Evolutionary conservation across 64 coral and sea anemone species (phyloP), one percentile per base, ranked within the genome.

Genomic region (Stylophora pistillata): DNA sequence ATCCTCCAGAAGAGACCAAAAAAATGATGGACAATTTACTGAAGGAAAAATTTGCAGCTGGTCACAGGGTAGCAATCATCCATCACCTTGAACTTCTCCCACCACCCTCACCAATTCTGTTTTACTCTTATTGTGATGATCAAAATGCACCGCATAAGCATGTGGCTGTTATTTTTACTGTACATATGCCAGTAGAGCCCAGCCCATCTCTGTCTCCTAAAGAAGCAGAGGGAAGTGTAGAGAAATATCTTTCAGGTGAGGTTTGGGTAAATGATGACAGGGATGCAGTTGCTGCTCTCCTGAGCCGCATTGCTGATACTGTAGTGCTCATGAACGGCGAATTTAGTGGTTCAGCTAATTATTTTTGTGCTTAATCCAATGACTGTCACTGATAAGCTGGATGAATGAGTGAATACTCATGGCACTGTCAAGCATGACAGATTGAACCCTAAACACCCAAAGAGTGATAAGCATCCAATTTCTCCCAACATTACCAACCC

Each of bases 231-330:
- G 94, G 91, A 16, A 82, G 18, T 37, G 85, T 96, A 5, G 91
- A 96, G 69, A 93, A 80, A 30, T 96, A 75, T 70, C 72, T 96
- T 30, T 62, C 87, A 17, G 16, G 82, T 1, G 66, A 88, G 15
- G 91, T 93, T 0, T 93, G 91, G 91, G 76, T 25, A 66, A 53
- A 53, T 28, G 79, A 93, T 21, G 82, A 93, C 52, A 55, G 56
- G 21, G 94, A 96, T 81, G 32, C 81, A 17, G 78, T 90, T 58
- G 58, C 74, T 13, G 91, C 94, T 53, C 76, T 96, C 2, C 76
- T 96, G 21, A 93, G 87, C 56, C 87, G 94, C 15, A 79, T 96
- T 90, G 94, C 94, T 23, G 90, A 96, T 41, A 96, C 94, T 57
- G 91, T 93, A 17, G 56, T 78, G 66, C 87, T 93, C 32, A 73